Percentiles rank a stretch among this genome's conserved stretches.
phyloP scores from a whole-genome alignment of 2,797 vertebrate species.

The Corythornis leucogaster region DNA sequence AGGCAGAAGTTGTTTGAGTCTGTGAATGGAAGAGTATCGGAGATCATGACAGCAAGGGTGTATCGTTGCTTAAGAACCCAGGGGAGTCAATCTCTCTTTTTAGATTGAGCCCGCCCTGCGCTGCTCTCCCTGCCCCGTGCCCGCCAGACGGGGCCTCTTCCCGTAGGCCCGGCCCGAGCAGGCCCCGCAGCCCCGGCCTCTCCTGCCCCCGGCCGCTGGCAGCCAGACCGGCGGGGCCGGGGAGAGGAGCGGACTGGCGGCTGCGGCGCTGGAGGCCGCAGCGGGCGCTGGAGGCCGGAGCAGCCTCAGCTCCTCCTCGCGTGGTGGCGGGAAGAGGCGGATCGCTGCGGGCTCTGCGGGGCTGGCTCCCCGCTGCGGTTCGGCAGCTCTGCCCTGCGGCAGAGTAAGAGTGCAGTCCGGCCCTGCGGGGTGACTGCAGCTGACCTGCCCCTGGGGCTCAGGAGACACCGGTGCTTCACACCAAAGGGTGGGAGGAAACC shows the following conservation, averaged over 20 bases:
- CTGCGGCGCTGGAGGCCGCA: fast-evolving
- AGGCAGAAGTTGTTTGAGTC: neutral
- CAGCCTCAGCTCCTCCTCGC: neutral
- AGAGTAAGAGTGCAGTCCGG: neutral
- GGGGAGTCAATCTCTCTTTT: neutral
- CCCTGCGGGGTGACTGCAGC: neutral
- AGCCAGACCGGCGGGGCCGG: too few relatives aligned
- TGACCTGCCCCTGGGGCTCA: neutral
- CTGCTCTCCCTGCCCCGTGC: neutral
- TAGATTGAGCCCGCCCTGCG: neutral
- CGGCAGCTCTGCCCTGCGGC: too few relatives aligned
- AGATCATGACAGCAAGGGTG: neutral
- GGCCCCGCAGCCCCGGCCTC: too few relatives aligned
- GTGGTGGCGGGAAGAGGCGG: neutral
- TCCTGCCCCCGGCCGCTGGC: too few relatives aligned
- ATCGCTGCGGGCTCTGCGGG: neutral
- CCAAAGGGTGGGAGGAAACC: neutral
- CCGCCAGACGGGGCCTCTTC: neutral
- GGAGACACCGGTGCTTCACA: neutral
- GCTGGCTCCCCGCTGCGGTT: too few relatives aligned
- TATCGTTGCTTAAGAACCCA: neutral
- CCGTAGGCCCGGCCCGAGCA: too few relatives aligned
- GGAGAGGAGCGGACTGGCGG: fast-evolving
- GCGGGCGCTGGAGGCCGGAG: fast-evolving
- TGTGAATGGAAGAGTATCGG: neutral